Conservation (phyloP, 2,797 vertebrate species). For the Nannoperca obscura region DNA sequence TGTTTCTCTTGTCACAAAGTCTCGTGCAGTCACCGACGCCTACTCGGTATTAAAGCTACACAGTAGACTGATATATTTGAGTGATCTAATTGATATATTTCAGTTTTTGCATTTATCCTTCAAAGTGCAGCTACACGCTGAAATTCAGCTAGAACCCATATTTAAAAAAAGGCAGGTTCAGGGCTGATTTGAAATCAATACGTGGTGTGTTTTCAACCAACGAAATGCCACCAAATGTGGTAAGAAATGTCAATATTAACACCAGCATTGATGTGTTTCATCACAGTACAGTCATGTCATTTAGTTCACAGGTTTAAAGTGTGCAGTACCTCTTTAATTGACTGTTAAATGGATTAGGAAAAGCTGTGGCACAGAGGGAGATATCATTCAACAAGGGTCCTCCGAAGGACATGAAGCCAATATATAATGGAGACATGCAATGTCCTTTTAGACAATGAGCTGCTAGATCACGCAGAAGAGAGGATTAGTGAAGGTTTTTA, state of each 20-base stretch:
- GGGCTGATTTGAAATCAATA: too few species aligned
- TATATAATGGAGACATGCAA: not conserved
- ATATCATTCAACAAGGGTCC: not conserved
- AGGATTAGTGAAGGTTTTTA: not conserved
- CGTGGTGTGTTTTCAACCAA: too few species aligned
- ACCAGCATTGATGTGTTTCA: too few species aligned
- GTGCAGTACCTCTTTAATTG: not conserved
- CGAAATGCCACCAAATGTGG: too few species aligned
- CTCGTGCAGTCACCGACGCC: not conserved
- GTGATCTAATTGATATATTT: too few species aligned
- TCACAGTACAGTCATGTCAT: too few species aligned
- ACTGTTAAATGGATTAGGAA: constrained; percentile 14
- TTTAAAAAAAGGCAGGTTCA: too few species aligned
- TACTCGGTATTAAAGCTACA: not conserved
- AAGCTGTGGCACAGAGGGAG: constrained; percentile 4
- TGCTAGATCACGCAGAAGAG: not conserved
- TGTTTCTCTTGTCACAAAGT: not conserved
- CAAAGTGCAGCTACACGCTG: too few species aligned
- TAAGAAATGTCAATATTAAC: too few species aligned
- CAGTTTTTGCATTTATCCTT: not conserved
- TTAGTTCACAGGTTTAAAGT: too few species aligned
- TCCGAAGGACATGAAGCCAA: not conserved
- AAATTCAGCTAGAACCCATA: too few species aligned
- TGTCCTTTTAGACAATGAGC: not conserved
- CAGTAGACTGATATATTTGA: too few species aligned